Percentiles rank a stretch among this genome's conserved stretches.
Conservation (phyloP, 1,140 invertebrate genomes). For the Ceratoteleas bidentatus region DNA sequence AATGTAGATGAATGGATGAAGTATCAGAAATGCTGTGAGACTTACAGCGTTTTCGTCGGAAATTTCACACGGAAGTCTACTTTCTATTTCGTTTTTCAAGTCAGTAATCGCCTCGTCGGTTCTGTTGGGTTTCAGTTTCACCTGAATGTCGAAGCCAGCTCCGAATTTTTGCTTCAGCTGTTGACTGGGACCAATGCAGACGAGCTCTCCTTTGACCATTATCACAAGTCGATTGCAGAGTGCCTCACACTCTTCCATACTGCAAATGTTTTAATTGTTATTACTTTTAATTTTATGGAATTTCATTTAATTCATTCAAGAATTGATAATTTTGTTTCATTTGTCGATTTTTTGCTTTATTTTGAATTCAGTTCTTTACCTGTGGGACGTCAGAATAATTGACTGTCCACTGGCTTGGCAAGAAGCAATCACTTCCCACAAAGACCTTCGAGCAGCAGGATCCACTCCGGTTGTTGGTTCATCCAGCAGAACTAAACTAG, state of each 20-base stretch:
- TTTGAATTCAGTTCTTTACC: too few species aligned
- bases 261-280: conserved; percentile 67
- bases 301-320: too few species aligned
- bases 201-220: conserved; percentile 92
- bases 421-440: conserved; percentile 87
- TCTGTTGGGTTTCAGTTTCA: conserved; percentile 68
- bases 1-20: too few species aligned
- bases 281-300: too few species aligned
- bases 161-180: conserved; percentile 84
- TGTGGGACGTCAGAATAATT: conserved; percentile 86
- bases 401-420: conserved; percentile 85
- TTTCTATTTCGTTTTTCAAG: conserved; percentile 72
- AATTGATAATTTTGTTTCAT: too few species aligned
- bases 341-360: too few species aligned
- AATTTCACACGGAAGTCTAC: conserved; percentile 72
- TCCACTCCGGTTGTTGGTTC: conserved; percentile 92
- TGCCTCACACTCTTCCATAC: conserved; percentile 96
- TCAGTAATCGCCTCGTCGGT: conserved; percentile 48
- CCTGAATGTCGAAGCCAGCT: conserved; percentile 81
- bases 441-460: conserved; percentile 88
- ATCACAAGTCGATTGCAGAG: conserved; percentile 92
- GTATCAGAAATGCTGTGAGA: too few species aligned
- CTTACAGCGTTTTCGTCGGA: conserved; percentile 76
- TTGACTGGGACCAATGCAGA: conserved; percentile 86
- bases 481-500: conserved; percentile 87